phyloP scores from a whole-genome alignment of 2,888 invertebrate genomes.

The Phalera bucephala region DNA sequence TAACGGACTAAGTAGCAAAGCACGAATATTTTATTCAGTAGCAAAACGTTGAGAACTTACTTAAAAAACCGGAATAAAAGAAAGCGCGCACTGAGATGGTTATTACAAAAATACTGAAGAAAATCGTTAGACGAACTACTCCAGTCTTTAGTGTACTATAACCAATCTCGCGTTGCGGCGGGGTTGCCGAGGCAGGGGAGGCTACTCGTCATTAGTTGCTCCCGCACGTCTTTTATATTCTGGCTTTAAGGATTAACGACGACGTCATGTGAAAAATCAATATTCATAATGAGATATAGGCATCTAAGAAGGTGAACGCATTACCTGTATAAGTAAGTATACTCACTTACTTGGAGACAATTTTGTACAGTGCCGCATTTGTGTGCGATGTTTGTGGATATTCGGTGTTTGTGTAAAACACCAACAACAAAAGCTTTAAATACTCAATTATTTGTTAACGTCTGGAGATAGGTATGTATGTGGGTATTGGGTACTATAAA shows the following conservation, averaged over 20 bases:
- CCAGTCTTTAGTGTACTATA: slow-evolving; percentile 73
- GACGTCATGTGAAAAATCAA: slow-evolving; percentile 68
- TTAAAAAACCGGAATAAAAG: slow-evolving; percentile 46
- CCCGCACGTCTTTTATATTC: slow-evolving; percentile 63
- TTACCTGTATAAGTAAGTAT: slow-evolving; percentile 34
- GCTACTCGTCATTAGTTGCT: slow-evolving; percentile 58
- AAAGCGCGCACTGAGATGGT: slow-evolving; percentile 66
- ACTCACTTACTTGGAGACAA: slow-evolving; percentile 27
- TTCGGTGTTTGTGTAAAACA: too few species aligned
- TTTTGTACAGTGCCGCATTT: slow-evolving; percentile 40
- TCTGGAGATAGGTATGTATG: too few species aligned
- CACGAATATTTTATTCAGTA: slow-evolving; percentile 3
- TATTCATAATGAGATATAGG: slow-evolving; percentile 78
- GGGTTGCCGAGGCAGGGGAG: slow-evolving; percentile 69
- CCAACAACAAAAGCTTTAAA: too few species aligned
- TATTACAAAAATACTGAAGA: slow-evolving; percentile 80
- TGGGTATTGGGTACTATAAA: too few species aligned
- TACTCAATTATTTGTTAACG: too few species aligned
- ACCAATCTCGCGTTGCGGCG: slow-evolving; percentile 67
- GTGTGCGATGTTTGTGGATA: too few species aligned
- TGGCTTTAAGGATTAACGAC: slow-evolving; percentile 53
- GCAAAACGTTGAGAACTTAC: slow-evolving; percentile 39
- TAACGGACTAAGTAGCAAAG: slow-evolving; percentile 10
- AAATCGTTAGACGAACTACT: slow-evolving; percentile 82
- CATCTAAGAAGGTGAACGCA: slow-evolving; percentile 67